Percentiles rank a stretch among this genome's conserved stretches.
phyloP scores from a whole-genome alignment of 2,113 vertebrate species.

The Archilochus colubris region DNA sequence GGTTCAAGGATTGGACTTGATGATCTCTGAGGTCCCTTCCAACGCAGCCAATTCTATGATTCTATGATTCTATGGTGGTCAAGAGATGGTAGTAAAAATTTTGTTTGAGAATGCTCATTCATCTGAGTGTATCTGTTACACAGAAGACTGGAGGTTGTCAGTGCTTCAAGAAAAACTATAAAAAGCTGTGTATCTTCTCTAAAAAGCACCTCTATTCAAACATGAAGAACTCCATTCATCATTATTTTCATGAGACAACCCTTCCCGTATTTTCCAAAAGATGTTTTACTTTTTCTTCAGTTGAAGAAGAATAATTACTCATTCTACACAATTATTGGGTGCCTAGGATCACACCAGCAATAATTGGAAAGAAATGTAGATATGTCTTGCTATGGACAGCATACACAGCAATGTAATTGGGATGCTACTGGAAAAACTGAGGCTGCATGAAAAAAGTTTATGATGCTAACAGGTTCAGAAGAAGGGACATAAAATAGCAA shows the following conservation, averaged over 20 bases:
- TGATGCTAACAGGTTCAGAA: neutral
- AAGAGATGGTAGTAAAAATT: neutral
- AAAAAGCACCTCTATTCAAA: neutral
- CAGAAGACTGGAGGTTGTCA: neutral
- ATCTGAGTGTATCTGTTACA: neutral
- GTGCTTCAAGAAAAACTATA: neutral
- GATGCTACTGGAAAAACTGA: neutral
- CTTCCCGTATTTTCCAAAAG: neutral
- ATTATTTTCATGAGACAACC: neutral
- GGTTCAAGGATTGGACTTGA: no score
- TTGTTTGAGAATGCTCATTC: neutral
- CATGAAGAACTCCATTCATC: neutral
- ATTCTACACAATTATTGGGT: neutral
- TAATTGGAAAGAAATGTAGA: neutral
- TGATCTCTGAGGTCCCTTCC: no score
- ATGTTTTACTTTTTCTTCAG: neutral
- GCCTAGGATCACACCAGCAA: neutral
- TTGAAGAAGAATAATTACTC: neutral
- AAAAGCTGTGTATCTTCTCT: neutral
- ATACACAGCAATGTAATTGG: neutral
- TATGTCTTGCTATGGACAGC: neutral
- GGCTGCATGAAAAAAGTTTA: neutral
- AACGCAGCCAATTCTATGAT: no score
- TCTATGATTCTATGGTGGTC: no score
- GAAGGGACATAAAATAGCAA: neutral